Base-by-base conservation (phyloP, 2,797 vertebrate genomes). In the Pseudotriccus pelzelni region DNA sequence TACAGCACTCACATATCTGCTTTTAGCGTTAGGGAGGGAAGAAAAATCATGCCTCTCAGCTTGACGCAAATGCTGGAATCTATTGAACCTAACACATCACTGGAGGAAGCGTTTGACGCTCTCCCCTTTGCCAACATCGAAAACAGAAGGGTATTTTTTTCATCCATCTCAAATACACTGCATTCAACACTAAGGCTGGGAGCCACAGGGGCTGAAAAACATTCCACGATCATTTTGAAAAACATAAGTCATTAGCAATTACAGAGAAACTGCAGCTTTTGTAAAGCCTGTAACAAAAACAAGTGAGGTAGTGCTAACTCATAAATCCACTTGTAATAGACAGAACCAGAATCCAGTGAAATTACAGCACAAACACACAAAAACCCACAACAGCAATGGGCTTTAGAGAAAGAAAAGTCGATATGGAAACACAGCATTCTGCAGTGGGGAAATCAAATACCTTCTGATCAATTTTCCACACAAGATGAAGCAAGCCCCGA, bases 201-300 rank as follows among this genome's bases (percentile, higher is more conserved):
- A 92, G 60, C 72, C 75, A 87, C 36, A 56, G 52, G 60, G 39
- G 46, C 8, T 41, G 64, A 83, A 76, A 93, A 93, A 70, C 63
- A 84, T 82, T 79, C 80, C 41, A 67, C 0, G 1, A 18, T n/a
- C 25, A 85, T 85, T 89, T 64, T 72, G 46, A 80, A 93, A 91
- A 87, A 44, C 13, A 22, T 68, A 93, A 87, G 83, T 96, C 44
- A 80, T 89, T 89, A 77, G 52, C 70, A 94, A 84, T 95, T 94
- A 89, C 13, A 80, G 74, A 89, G 72, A 79, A 96, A 85, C 20
- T 53, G 30, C 58, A 88, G 74, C 58, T 85, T 85, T 83, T 84
- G 68, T 85, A 87, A 79, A 94, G 72, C 68, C 28, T 37, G 24
- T 70, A 79, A 94, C 66, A 92, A 90, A n/a, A 64, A 87, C 79